Evolutionary conservation across 2,888 invertebrate species (phyloP).

Genomic region (Meghimatium bilineatum): DNA sequence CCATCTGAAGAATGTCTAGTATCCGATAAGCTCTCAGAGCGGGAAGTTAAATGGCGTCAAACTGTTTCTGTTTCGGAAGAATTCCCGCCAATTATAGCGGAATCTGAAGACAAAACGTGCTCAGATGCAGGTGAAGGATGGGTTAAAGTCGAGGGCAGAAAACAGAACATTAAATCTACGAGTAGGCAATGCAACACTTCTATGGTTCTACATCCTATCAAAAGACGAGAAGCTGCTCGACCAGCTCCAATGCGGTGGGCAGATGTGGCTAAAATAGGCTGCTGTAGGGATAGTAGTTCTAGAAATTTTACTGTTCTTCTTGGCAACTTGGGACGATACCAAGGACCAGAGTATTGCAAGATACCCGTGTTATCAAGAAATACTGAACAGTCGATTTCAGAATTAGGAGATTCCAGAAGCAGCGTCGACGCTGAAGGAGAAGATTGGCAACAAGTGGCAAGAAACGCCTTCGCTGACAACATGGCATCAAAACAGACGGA

Average conservation of each 20-base stretch:
- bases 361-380: not conserved
- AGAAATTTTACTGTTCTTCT: conserved; percentile 15
- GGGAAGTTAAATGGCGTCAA: conserved; percentile 27
- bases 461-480: conserved; percentile 40
- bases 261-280: conserved; percentile 51
- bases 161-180: not conserved
- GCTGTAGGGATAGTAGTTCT: conserved; percentile 8
- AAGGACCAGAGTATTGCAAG: conserved; percentile 12
- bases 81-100: conserved; percentile 26
- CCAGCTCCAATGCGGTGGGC: conserved; percentile 51
- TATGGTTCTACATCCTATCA: not conserved
- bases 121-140: conserved; percentile 34
- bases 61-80: conserved; percentile 5
- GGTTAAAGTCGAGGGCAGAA: conserved; percentile 40
- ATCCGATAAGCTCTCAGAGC: conserved; percentile 1
- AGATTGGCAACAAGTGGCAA: conserved; percentile 40
- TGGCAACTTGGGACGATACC: not conserved
- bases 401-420: not conserved
- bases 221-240: not conserved
- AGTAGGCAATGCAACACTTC: not conserved
- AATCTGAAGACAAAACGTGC: conserved; percentile 22
- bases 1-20: conserved; percentile 18
- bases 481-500: conserved; percentile 29
- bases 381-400: not conserved
- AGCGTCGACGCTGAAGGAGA: not conserved